Evolutionary conservation across 1,140 invertebrate genomes (phyloP).

Genomic region (Drosophila busckii): DNA sequence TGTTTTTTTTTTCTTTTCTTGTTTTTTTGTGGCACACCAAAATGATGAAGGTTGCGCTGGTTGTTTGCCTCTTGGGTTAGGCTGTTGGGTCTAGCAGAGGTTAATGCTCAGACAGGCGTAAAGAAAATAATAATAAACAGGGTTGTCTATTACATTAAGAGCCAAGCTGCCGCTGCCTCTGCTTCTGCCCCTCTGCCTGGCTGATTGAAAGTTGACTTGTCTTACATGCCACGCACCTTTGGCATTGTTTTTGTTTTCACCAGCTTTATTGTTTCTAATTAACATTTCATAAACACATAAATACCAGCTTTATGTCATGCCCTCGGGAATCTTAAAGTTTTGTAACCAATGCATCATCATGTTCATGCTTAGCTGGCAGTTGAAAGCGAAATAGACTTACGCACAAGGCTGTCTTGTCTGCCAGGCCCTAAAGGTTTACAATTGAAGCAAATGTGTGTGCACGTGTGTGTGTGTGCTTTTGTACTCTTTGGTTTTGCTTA

Average conservation of each 20-base stretch:
- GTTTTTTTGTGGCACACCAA: conserved; percentile 3
- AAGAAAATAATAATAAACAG: conserved; percentile 63
- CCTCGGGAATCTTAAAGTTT: no score
- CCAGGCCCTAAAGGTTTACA: no score
- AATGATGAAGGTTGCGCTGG: conserved; percentile 25
- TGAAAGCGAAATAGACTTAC: no score
- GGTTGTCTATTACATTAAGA: conserved; percentile 19
- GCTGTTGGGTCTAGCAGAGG: conserved; percentile 27
- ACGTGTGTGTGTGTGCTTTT: no score
- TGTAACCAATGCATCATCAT: neutral
- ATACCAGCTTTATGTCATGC: conserved; percentile 4
- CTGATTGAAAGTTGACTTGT: neutral
- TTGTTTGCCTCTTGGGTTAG: conserved; percentile 7
- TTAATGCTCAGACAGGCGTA: conserved; percentile 55
- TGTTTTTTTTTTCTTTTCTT: neutral
- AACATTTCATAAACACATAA: conserved; percentile 38
- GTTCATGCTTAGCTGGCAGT: conserved; percentile 4
- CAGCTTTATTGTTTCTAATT: conserved; percentile 23
- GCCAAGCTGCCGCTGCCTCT: no score
- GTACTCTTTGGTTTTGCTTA: no score
- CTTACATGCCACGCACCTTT: conserved; percentile 1
- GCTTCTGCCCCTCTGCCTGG: neutral
- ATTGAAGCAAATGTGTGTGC: no score
- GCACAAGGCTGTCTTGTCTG: no score
- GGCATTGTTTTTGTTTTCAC: conserved; percentile 3